Base-by-base conservation (phyloP, 2,888 invertebrate species). In the Muschampia plurimacula region DNA sequence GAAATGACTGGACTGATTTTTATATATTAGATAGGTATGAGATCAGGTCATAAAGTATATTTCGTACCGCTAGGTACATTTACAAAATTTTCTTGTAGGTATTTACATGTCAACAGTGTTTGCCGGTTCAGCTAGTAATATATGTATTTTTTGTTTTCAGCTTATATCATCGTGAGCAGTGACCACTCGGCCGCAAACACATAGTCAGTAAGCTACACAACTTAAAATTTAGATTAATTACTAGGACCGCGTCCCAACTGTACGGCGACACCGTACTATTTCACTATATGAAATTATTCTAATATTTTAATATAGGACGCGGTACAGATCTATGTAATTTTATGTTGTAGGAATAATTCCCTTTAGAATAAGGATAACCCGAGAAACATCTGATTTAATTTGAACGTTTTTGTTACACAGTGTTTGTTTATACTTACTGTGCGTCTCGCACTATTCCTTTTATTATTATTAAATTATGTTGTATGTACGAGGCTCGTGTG, bases 91-190 rank as follows among this genome's bases (percentile, higher is more conserved):
- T 22, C 22, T 22, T 22, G 22, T 22, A 22, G 22, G 22, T 22
- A 22, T 22, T 22, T 22, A 22, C 22, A 22, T 22, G 22, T 22
- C 22, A 22, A 22, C 22, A 22, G 22, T 22, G 22, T 22, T 22
- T 22, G 22, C 22, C 22, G 22, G 22, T 22, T 22, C 22, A 22
- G 22, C 22, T 22, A 22, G 22, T 22, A 22, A 22, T 22, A 22
- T 22, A 22, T 22, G 22, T 22, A 22, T 22, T 22, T 22, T 69
- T 73, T 65, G 28, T 15, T 84, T 84, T 0, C 94, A 95, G 95
- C 94, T 95, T 89, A 95, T 94, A 91, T 93, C 95, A 86, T 92
- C 95, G 94, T 95, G 95, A 95, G 94, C 94, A 86, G 91, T 91
- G 92, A 90, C 86, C 80, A 77, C 80, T 89, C 92, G 91, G 92